Percentiles rank a stretch among this genome's conserved stretches.
Conservation (phyloP, 2,797 vertebrate species). For the Cygnus olor region DNA sequence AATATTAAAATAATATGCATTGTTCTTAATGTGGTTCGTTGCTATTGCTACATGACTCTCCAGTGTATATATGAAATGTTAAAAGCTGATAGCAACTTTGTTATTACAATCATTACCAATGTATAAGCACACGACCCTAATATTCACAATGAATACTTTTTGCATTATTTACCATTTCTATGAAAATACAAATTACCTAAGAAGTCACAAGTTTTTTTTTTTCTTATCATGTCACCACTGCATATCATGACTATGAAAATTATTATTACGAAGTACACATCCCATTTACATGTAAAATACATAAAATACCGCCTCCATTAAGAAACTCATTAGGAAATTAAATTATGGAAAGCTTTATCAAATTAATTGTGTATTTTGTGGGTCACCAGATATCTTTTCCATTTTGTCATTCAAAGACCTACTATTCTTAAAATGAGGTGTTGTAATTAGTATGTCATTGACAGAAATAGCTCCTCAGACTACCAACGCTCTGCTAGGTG, state of each 20-base stretch:
- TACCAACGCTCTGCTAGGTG: neutral
- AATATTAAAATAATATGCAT: neutral
- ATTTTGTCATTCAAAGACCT: conserved; percentile 44
- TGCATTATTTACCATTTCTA: neutral
- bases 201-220: neutral
- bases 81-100: neutral
- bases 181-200: neutral
- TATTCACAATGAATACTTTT: neutral
- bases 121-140: neutral
- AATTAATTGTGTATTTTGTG: conserved; percentile 51
- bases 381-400: conserved; percentile 41
- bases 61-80: neutral
- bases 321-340: conserved; percentile 43
- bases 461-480: conserved; percentile 26
- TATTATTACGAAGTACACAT: neutral
- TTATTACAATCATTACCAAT: neutral
- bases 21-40: neutral
- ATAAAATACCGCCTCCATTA: conserved; percentile 28
- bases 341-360: conserved; percentile 36
- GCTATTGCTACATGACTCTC: neutral
- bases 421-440: conserved; percentile 33
- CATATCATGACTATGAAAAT: neutral
- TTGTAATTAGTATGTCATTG: conserved; percentile 22
- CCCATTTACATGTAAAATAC: conserved; percentile 6
- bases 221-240: neutral